Conservation (phyloP, 1,140 invertebrate genomes). For the Chlorops oryzae region DNA sequence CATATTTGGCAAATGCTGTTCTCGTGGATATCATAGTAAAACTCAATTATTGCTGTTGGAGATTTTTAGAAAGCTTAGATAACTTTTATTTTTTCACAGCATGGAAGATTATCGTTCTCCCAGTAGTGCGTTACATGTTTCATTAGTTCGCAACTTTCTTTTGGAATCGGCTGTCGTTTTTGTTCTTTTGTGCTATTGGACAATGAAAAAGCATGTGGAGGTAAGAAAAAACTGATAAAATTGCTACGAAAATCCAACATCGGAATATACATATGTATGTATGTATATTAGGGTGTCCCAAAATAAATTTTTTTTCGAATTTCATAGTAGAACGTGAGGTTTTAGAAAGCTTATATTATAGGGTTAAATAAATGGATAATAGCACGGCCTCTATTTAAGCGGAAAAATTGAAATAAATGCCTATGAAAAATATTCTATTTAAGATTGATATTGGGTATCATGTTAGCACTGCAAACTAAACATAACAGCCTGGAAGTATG, state of each 20-base stretch:
- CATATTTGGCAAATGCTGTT: slow-evolving; percentile 42
- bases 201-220: slow-evolving; percentile 36
- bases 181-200: slow-evolving; percentile 55
- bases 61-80: neutral
- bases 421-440: no score
- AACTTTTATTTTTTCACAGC: slow-evolving; percentile 1
- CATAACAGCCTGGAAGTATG: no score
- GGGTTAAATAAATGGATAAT: no score
- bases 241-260: neutral
- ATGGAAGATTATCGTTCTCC: slow-evolving; percentile 51
- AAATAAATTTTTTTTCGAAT: no score
- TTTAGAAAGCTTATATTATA: no score
- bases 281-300: no score
- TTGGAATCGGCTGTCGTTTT: slow-evolving; percentile 54
- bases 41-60: neutral
- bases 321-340: no score
- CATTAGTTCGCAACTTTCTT: slow-evolving; percentile 54
- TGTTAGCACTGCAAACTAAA: no score
- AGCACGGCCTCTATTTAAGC: no score
- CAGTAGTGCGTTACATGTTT: slow-evolving; percentile 55
- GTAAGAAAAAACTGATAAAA: slow-evolving; percentile 17
- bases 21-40: slow-evolving; percentile 35
- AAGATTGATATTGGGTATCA: no score
- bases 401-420: no score
- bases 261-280: no score